These are phyloP conservation scores for Micoletzkya japonica DNA, from an alignment of 2,888 invertebrate species.

Conservation along the genomic window DNA sequence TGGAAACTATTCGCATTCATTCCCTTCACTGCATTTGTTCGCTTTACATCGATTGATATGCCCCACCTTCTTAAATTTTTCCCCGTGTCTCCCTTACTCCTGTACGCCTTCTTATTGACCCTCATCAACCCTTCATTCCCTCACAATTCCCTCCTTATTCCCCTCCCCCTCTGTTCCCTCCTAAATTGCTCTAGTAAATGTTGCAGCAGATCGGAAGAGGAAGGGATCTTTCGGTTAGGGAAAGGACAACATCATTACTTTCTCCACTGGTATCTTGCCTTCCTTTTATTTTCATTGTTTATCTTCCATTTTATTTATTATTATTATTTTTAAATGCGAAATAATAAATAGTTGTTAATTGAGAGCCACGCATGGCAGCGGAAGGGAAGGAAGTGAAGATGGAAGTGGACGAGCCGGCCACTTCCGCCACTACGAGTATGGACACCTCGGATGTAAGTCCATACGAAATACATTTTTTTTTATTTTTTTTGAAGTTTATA, in stretches of 20 bases:
- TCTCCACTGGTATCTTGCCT: slow-evolving; percentile 20
- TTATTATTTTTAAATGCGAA: neutral
- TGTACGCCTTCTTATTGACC: neutral
- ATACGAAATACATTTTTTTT: no score
- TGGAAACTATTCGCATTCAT: slow-evolving; percentile 17
- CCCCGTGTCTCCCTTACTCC: neutral
- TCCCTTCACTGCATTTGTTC: neutral
- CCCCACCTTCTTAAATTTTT: slow-evolving; percentile 10
- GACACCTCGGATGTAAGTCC: slow-evolving; percentile 42
- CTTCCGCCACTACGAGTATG: slow-evolving; percentile 41
- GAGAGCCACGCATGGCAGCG: slow-evolving; percentile 30
- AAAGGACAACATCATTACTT: slow-evolving; percentile 23
- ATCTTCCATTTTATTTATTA: neutral
- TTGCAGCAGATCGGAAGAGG: no score
- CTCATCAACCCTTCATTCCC: neutral
- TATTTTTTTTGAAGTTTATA: no score
- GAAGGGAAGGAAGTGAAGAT: no score
- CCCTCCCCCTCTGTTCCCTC: neutral
- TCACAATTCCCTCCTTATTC: neutral
- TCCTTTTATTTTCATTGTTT: no score
- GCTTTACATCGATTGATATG: neutral
- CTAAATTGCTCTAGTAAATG: slow-evolving; percentile 1
- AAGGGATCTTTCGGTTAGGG: no score
- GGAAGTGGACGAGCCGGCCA: slow-evolving; percentile 47
- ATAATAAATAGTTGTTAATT: neutral